These are phyloP conservation scores for Pitangus sulphuratus DNA, from an alignment of 2,797 vertebrate species.

Conservation along the genomic window DNA sequence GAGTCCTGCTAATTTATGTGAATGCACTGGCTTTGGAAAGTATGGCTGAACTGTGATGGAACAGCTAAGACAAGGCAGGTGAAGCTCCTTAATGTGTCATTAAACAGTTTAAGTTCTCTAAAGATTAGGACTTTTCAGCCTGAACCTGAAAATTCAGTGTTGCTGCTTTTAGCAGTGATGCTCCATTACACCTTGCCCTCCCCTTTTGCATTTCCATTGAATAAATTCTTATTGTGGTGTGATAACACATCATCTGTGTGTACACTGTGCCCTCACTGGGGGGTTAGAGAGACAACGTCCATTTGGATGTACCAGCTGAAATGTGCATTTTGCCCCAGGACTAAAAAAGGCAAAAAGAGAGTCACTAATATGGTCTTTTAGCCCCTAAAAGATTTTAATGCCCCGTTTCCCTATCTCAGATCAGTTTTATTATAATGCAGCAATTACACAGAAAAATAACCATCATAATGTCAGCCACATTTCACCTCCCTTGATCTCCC, in stretches of 20 bases:
- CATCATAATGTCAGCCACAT: conserved; percentile 79
- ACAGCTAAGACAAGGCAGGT: background rate
- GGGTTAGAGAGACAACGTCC: conserved; percentile 31
- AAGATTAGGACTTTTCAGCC: background rate
- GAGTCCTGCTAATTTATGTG: rapidly evolving
- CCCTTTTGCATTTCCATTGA: conserved; percentile 12
- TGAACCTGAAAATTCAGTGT: background rate
- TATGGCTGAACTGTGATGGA: background rate
- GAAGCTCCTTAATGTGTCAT: background rate
- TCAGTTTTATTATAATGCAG: conserved; percentile 88
- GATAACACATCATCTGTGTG: conserved; percentile 34
- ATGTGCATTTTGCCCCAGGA: conserved; percentile 45
- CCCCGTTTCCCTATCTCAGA: conserved; percentile 84
- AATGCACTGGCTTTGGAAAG: background rate
- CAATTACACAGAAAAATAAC: conserved; percentile 77
- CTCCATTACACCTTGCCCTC: background rate
- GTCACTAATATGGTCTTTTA: conserved; percentile 65
- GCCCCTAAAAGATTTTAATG: conserved; percentile 76
- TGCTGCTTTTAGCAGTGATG: background rate
- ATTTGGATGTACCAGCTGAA: conserved; percentile 48
- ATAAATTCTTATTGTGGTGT: background rate
- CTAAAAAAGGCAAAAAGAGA: conserved; percentile 37
- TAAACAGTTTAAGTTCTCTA: background rate
- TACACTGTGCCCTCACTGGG: conserved; percentile 31
- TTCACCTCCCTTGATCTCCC: conserved; percentile 83